Conservation (phyloP, 2,113 vertebrate species). For the Corythornis madagascariensis region DNA sequence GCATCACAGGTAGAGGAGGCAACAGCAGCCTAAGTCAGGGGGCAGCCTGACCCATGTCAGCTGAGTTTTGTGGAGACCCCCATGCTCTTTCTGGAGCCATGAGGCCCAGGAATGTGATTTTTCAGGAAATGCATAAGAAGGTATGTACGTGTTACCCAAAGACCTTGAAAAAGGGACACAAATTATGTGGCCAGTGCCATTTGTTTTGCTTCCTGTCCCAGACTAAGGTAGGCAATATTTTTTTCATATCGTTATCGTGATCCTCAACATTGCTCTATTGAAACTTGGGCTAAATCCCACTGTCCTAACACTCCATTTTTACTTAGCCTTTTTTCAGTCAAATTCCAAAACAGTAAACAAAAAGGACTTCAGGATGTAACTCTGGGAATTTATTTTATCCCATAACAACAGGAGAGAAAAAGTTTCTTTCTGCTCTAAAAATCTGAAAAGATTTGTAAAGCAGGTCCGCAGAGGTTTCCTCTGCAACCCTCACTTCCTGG, state of each 20-base stretch:
- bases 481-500: background rate
- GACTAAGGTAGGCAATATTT: background rate
- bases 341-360: background rate
- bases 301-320: background rate
- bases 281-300: background rate
- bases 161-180: background rate
- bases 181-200: background rate
- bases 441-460: background rate
- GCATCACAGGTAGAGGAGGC: rapidly evolving
- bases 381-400: background rate
- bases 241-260: background rate
- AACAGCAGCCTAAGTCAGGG: background rate
- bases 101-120: background rate
- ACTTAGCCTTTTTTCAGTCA: background rate
- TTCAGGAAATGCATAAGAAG: background rate
- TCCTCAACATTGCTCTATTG: background rate
- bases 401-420: background rate
- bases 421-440: background rate
- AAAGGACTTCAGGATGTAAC: background rate
- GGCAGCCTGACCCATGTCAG: background rate
- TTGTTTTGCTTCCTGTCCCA: background rate
- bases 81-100: background rate
- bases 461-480: background rate
- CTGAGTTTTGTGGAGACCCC: background rate
- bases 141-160: rapidly evolving